phyloP scores from a whole-genome alignment of 2,888 invertebrate genomes.

The Drosophila diplacantha region DNA sequence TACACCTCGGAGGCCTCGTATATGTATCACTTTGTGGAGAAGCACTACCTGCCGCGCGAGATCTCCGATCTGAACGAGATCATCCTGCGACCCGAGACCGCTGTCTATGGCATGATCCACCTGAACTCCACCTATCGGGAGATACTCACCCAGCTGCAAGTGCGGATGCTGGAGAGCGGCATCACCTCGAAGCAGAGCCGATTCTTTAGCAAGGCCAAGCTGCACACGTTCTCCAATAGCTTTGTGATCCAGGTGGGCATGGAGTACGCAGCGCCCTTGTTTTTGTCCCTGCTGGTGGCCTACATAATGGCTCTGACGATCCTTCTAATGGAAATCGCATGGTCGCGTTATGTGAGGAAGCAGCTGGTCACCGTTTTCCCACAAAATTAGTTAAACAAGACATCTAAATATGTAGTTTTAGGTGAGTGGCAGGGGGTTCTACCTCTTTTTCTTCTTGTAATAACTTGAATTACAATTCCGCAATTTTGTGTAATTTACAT shows the following conservation, averaged over 20 bases:
- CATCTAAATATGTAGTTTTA: background rate
- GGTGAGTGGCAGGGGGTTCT: conserved; percentile 5
- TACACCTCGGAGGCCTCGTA: conserved; percentile 71
- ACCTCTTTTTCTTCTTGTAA: background rate
- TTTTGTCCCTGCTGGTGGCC: conserved; percentile 54
- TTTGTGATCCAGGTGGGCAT: conserved; percentile 71
- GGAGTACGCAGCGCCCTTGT: conserved; percentile 73
- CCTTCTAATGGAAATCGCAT: conserved; percentile 58
- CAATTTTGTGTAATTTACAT: conserved; percentile 1
- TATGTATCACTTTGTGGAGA: conserved; percentile 65
- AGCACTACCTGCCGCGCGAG: conserved; percentile 71
- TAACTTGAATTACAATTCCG: background rate
- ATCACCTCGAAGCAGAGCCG: conserved; percentile 57
- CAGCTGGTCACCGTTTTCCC: background rate
- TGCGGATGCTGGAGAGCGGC: conserved; percentile 70
- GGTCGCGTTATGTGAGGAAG: conserved; percentile 27
- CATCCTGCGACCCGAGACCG: conserved; percentile 61
- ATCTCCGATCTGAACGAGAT: conserved; percentile 77
- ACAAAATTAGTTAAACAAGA: background rate
- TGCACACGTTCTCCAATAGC: conserved; percentile 65
- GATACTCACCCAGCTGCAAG: conserved; percentile 60
- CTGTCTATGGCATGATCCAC: conserved; percentile 55
- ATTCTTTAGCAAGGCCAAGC: conserved; percentile 61
- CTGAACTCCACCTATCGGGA: conserved; percentile 74
- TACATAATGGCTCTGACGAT: conserved; percentile 51